These are phyloP conservation scores for Nebria ingens DNA, from an alignment of 1,140 invertebrate species.

Conservation along the genomic window DNA sequence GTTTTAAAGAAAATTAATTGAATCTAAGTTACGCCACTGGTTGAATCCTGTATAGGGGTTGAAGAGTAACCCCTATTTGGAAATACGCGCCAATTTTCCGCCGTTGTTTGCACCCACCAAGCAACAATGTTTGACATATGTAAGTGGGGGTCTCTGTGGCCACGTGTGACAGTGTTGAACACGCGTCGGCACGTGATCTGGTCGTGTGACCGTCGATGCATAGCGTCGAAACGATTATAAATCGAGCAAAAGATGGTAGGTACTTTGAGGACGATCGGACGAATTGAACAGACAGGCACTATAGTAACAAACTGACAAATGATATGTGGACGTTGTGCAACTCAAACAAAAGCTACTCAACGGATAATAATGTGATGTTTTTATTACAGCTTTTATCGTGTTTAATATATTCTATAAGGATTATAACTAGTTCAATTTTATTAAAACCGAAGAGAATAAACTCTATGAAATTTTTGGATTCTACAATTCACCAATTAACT, in stretches of 20 bases:
- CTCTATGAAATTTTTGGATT: too few species aligned
- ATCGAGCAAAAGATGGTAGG: neutral
- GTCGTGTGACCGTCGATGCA: neutral
- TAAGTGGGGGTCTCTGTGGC: conserved; percentile 30
- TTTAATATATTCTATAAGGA: too few species aligned
- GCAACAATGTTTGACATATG: conserved; percentile 33
- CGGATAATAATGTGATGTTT: neutral
- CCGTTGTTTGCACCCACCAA: conserved; percentile 15
- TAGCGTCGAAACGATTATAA: neutral
- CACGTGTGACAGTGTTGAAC: conserved; percentile 24
- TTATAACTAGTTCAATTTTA: too few species aligned
- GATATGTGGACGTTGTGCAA: too few species aligned
- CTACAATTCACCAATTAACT: too few species aligned
- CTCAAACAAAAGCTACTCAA: too few species aligned
- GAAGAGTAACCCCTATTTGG: neutral
- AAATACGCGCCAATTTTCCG: conserved; percentile 19
- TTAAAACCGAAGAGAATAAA: too few species aligned
- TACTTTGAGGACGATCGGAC: too few species aligned
- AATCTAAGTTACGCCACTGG: neutral
- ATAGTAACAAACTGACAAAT: too few species aligned
- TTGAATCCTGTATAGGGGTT: too few species aligned
- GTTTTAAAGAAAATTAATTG: too few species aligned
- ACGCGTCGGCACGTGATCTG: conserved; percentile 16
- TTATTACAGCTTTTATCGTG: too few species aligned
- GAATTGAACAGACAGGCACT: neutral